phyloP scores from a whole-genome alignment of 2,888 invertebrate species.

The Pherbina coryleti region DNA sequence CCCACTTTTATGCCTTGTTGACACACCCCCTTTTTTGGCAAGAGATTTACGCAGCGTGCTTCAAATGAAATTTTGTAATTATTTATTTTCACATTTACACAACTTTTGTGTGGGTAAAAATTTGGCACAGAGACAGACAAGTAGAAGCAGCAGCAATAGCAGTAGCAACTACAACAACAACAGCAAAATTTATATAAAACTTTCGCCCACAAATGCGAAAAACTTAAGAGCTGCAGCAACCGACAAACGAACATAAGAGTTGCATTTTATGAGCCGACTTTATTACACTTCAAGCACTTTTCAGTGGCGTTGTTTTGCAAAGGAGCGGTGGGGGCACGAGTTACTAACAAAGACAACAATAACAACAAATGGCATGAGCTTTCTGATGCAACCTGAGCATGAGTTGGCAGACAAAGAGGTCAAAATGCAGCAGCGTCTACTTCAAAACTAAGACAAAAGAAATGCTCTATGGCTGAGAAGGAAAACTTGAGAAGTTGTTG shows the following conservation, averaged over 20 bases:
- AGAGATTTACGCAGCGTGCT: neutral
- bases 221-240: neutral
- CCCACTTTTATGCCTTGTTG: neutral
- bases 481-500: no score
- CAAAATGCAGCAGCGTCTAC: no score
- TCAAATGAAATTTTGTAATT: neutral
- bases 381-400: no score
- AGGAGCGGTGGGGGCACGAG: no score
- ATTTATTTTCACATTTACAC: slow-evolving; percentile 4
- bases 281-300: neutral
- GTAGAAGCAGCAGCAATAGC: neutral
- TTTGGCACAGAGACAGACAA: neutral
- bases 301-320: neutral
- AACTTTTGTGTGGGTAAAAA: neutral
- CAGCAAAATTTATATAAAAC: neutral
- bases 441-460: no score
- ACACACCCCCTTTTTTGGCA: no score
- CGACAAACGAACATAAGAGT: neutral
- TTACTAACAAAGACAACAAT: no score
- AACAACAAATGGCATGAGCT: no score
- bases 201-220: neutral
- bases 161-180: neutral
- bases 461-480: no score
- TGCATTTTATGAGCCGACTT: slow-evolving; percentile 6
- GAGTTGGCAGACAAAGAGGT: no score